Evolutionary conservation across 2,113 vertebrate genomes (phyloP), one percentile per base, ranked within the genome.

Genomic region (Sclerurus mexicanus): DNA sequence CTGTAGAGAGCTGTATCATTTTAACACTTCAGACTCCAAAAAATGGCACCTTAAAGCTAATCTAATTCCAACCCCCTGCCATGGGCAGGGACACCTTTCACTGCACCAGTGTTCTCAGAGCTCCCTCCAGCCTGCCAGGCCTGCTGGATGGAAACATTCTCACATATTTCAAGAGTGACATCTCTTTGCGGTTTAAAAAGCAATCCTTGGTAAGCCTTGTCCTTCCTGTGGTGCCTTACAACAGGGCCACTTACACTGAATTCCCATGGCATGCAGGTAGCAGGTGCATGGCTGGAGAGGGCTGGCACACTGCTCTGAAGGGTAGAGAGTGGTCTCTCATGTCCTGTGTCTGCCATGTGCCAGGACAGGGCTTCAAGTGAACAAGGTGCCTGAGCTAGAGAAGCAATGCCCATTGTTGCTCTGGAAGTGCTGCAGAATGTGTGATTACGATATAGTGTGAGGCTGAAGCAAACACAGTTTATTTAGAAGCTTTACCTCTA

Each of bases 311-410:
- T 46, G 21, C 40, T 30, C 47, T 62, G 19, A 49, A 50, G n/a
- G 62, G 40, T 10, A 0, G 0, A 44, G 23, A 58, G 17, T 42
- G 53, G 44, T 53, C 27, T 58, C 47, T 68, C 23, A 11, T 31
- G 9, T 12, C 6, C 19, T 33, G 24, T 33, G 66, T 37, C 33
- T 87, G 50, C 35, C 37, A 7, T 6, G 3, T 19, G 72, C 53
- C 84, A 62, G 58, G 49, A 21, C 50, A 66, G 16, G 35, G 35
- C 55, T 87, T 39, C 46, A 39, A 4, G 23, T 79, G 62, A 55
- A 9, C 46, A 20, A 0, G 2, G 22, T 15, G 7, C 39, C 40
- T 42, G 60, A 4, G 7, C 56, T 50, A 12, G 35, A 55, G 39
- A 49, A 79, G 39, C 27, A 14, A 20, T 15, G 31, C 37, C 40